phyloP scores from a whole-genome alignment of 2,113 vertebrate species.

The Corythornis madagascariensis region DNA sequence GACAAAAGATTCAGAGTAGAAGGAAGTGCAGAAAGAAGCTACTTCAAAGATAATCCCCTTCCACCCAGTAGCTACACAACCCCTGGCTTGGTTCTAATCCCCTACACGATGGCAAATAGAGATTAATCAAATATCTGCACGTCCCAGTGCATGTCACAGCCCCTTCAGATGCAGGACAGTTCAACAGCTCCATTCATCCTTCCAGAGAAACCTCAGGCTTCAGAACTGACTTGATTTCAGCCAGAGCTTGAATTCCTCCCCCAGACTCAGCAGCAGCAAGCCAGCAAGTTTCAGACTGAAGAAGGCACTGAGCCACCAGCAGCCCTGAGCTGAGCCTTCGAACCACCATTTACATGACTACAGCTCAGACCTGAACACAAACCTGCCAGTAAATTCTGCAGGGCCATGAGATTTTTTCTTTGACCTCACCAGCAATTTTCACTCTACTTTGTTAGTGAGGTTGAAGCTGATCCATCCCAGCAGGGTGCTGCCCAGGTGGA shows the following conservation, averaged over 20 bases:
- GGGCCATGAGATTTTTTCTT: not conserved
- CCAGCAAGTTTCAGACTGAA: not conserved
- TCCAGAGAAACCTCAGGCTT: not conserved
- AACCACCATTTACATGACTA: not conserved
- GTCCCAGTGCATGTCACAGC: not conserved
- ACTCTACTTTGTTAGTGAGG: accelerated
- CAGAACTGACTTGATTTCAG: not conserved
- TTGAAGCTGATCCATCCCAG: not conserved
- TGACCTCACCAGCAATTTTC: not conserved
- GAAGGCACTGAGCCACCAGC: not conserved
- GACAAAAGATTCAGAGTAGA: not conserved
- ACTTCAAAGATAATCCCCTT: not conserved
- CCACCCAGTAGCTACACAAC: not conserved
- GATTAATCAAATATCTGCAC: not conserved
- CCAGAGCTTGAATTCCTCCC: not conserved
- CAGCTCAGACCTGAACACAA: not conserved
- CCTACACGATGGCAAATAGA: not conserved
- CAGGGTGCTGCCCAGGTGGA: not conserved
- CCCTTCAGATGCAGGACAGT: not conserved
- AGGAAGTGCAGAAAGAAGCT: slow-evolving; percentile 5
- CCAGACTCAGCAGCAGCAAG: not conserved
- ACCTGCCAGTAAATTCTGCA: not conserved
- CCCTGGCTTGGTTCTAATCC: not conserved
- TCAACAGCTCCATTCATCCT: not conserved
- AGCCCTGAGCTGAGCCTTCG: not conserved